Evolutionary conservation across 1,140 invertebrate species (phyloP), one percentile per base, ranked within the genome.

Genomic region (Diabrotica undecimpunctata): DNA sequence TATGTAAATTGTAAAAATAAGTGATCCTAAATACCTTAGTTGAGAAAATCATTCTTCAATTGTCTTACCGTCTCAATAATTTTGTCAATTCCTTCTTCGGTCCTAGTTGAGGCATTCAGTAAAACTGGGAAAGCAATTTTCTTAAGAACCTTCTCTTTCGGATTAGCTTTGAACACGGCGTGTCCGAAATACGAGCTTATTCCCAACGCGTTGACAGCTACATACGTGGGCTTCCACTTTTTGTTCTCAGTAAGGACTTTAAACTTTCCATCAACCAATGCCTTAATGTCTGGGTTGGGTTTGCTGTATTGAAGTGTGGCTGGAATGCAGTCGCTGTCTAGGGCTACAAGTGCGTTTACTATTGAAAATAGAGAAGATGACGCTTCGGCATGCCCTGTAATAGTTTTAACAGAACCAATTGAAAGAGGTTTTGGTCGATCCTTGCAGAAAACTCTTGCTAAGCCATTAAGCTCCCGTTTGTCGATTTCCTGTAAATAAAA

Each of bases 371-470:
- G 69, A 46, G 83, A 82, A 73, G 89, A 87, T 4, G 85, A 85
- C 35, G 89, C 84, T 77, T 91, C 89, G 14, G 88, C 82, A 72
- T 93, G 90, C 0, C 91, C 91, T 79, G 91, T 84, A 76, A 92
- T 93, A 9, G 88, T 86, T 75, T 92, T 92, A 3, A 91, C 83
- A 2, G 89, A 89, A 5, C 91, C 90, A 66, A 93, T 84, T 6
- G 87, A 74, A 6, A 93, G 79, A n/a, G 90, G 88, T 9, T 63
- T 57, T 75, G 66, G 75, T 72, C 77, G 64, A 37, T 77, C 72
- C 54, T 75, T 72, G 70, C 85, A 87, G 83, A 75, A 79, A 7
- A 87, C 80, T 67, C 83, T 77, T 50, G 81, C 78, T 35, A 89
- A 81, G 10, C 83, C 81, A 65, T 84, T 68, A 14, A 78, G 66